Conservation (phyloP, 1,140 invertebrate species). For the Danaus melanippus region DNA sequence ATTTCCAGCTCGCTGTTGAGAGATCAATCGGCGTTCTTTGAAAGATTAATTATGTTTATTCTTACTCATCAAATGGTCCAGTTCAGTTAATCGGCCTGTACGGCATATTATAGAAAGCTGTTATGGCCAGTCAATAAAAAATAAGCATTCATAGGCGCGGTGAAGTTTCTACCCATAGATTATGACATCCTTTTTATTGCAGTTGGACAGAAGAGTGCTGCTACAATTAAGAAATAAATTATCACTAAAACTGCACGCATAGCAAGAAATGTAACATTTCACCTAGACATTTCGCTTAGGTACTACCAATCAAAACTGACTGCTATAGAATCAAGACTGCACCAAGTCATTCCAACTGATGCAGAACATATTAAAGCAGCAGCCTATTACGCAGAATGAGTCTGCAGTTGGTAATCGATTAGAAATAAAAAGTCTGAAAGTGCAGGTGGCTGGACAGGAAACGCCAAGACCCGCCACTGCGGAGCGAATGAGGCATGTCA, state of each 20-base stretch:
- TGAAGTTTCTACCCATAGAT: slow-evolving; percentile 13
- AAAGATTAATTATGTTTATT: slow-evolving; percentile 65
- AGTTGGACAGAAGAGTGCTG: too few species aligned
- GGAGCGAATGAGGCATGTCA: slow-evolving; percentile 54
- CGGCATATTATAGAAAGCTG: slow-evolving; percentile 14
- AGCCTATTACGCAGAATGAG: slow-evolving; percentile 60
- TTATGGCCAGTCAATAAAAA: slow-evolving; percentile 18
- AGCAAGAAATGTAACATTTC: too few species aligned
- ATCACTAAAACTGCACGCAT: too few species aligned
- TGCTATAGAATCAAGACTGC: too few species aligned
- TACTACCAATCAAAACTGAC: too few species aligned
- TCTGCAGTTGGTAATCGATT: slow-evolving; percentile 55
- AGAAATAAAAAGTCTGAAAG: slow-evolving; percentile 34
- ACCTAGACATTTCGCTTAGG: too few species aligned
- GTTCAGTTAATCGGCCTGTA: slow-evolving; percentile 45
- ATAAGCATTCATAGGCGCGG: slow-evolving; percentile 9
- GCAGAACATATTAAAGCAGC: slow-evolving; percentile 46
- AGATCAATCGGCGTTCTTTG: slow-evolving; percentile 54
- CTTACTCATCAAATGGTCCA: slow-evolving; percentile 53
- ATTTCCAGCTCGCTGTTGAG: slow-evolving; percentile 43
- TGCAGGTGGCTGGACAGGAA: slow-evolving; percentile 43
- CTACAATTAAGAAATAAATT: too few species aligned
- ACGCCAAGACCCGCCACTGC: slow-evolving; percentile 44
- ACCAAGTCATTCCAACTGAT: slow-evolving; percentile 7
- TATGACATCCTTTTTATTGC: slow-evolving; percentile 13